Evolutionary conservation across 2,888 invertebrate genomes (phyloP).

Genomic region (Erpobdella octoculata): DNA sequence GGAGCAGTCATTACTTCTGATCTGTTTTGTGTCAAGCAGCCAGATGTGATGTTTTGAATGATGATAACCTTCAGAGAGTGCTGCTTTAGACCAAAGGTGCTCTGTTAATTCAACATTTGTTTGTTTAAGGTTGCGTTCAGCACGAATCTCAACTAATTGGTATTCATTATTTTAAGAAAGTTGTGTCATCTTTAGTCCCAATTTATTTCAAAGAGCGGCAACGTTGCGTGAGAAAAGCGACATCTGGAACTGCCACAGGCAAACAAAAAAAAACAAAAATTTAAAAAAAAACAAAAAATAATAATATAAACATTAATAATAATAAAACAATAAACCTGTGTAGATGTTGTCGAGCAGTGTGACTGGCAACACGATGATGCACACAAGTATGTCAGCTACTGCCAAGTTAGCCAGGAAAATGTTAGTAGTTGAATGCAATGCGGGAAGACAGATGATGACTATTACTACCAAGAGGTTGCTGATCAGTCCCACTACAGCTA

Average conservation of each 20-base stretch:
- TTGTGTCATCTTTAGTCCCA: too few species aligned
- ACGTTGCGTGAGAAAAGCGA: neutral
- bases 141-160: too few species aligned
- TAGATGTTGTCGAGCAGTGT: conserved; percentile 36
- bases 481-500: conserved; percentile 35
- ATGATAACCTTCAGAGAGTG: too few species aligned
- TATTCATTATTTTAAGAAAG: too few species aligned
- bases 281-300: neutral
- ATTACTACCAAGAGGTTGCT: conserved; percentile 36
- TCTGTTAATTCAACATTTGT: too few species aligned
- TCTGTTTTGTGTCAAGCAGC: too few species aligned
- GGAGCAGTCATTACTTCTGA: too few species aligned
- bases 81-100: too few species aligned
- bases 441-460: conserved; percentile 34
- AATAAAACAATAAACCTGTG: conserved; percentile 29
- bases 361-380: conserved; percentile 37
- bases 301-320: neutral
- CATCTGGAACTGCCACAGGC: neutral
- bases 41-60: too few species aligned
- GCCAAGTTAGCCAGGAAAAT: conserved; percentile 38
- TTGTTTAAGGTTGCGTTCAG: too few species aligned
- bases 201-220: too few species aligned
- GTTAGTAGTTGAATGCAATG: conserved; percentile 37
- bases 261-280: neutral
- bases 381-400: conserved; percentile 37